These are phyloP conservation scores for Glaucomys volans DNA, from an alignment of 2,113 vertebrate species.

Conservation along the genomic window DNA sequence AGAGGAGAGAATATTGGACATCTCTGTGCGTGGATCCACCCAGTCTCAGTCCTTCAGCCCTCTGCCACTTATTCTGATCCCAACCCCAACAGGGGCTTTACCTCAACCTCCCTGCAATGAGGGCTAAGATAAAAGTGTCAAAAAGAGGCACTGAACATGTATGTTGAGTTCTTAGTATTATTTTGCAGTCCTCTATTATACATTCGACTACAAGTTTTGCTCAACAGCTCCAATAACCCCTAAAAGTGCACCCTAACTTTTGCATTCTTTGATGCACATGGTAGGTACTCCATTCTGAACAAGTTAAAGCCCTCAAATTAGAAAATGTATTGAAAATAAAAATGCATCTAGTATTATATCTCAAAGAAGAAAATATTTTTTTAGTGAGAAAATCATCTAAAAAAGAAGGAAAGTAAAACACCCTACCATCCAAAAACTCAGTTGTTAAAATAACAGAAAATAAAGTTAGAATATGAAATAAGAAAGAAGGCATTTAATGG, in stretches of 20 bases:
- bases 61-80: background rate
- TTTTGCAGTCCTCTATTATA: background rate
- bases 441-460: slow-evolving; percentile 35
- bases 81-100: background rate
- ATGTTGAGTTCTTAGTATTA: background rate
- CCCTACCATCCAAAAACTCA: background rate
- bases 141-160: background rate
- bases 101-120: background rate
- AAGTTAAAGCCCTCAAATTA: background rate
- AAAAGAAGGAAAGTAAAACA: background rate
- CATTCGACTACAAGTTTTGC: background rate
- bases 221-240: background rate
- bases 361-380: background rate
- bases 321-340: background rate
- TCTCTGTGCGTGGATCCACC: background rate
- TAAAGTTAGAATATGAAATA: slow-evolving; percentile 22
- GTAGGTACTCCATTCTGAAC: background rate
- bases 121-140: background rate
- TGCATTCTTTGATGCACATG: background rate
- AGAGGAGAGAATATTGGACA: background rate
- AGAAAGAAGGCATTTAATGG: slow-evolving; percentile 3
- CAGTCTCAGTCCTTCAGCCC: background rate
- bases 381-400: background rate
- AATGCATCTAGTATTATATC: background rate
- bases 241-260: background rate